Conservation (phyloP, 2,797 vertebrate species). For the Myotis vivesi region DNA sequence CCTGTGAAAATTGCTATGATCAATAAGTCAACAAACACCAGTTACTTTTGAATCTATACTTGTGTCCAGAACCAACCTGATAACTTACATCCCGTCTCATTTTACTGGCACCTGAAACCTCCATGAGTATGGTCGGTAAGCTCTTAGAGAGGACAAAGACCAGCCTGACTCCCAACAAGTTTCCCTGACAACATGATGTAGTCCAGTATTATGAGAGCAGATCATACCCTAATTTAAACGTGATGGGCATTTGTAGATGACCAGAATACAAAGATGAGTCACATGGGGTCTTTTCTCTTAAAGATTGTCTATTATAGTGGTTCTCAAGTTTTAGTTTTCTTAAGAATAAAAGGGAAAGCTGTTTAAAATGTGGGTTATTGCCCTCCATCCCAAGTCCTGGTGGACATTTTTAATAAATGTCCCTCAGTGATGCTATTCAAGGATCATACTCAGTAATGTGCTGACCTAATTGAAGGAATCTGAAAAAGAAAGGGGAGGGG, state of each 20-base stretch:
- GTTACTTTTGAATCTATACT: not conserved
- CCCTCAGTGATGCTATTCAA: not conserved
- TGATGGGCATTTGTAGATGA: not conserved
- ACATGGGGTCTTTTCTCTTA: not conserved
- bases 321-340: not conserved
- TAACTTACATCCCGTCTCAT: not conserved
- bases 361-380: not conserved
- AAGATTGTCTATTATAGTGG: not conserved
- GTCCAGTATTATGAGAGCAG: not conserved
- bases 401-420: not conserved
- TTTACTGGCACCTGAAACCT: not conserved
- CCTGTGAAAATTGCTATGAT: not conserved
- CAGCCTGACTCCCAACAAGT: not conserved
- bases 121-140: not conserved
- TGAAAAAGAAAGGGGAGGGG: not conserved
- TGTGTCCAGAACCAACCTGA: not conserved
- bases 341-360: not conserved
- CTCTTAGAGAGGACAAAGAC: not conserved
- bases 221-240: not conserved
- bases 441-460: not conserved
- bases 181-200: not conserved
- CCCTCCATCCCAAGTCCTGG: not conserved
- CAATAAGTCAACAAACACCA: not conserved
- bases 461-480: not conserved
- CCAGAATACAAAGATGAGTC: not conserved